phyloP scores from a whole-genome alignment of 2,888 invertebrate species.

The Ischnura elegans region DNA sequence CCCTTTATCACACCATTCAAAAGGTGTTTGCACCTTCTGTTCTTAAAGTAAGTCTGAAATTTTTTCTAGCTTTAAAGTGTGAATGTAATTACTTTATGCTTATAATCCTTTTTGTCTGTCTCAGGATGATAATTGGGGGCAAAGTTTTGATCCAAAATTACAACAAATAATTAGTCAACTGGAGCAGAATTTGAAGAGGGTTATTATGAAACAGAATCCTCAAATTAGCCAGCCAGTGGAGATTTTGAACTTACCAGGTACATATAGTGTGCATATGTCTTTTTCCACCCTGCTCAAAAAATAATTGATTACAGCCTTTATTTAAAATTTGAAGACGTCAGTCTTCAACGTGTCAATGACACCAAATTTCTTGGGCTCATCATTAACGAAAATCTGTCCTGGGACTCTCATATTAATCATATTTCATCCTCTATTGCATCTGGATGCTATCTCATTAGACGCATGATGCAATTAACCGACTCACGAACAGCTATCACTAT shows the following conservation, averaged over 20 bases:
- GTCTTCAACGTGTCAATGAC: too few species aligned
- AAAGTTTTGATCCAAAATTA: slow-evolving; percentile 78
- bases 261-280: too few species aligned
- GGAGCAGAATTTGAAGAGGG: slow-evolving; percentile 78
- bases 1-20: slow-evolving; percentile 82
- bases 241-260: slow-evolving; percentile 54
- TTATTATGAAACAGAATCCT: slow-evolving; percentile 72
- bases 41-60: slow-evolving; percentile 75
- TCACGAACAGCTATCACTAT: too few species aligned
- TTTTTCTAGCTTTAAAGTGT: background rate
- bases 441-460: too few species aligned
- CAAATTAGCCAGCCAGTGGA: slow-evolving; percentile 66
- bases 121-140: slow-evolving; percentile 75
- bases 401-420: too few species aligned
- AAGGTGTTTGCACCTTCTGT: slow-evolving; percentile 81
- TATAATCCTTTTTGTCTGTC: background rate
- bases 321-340: too few species aligned
- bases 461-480: too few species aligned
- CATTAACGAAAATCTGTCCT: too few species aligned
- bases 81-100: background rate
- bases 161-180: slow-evolving; percentile 78
- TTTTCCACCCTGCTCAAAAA: too few species aligned
- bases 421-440: too few species aligned
- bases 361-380: too few species aligned
- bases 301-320: too few species aligned